Conservation (phyloP, 2,113 vertebrate species). For the Aldabrachelys gigantea region DNA sequence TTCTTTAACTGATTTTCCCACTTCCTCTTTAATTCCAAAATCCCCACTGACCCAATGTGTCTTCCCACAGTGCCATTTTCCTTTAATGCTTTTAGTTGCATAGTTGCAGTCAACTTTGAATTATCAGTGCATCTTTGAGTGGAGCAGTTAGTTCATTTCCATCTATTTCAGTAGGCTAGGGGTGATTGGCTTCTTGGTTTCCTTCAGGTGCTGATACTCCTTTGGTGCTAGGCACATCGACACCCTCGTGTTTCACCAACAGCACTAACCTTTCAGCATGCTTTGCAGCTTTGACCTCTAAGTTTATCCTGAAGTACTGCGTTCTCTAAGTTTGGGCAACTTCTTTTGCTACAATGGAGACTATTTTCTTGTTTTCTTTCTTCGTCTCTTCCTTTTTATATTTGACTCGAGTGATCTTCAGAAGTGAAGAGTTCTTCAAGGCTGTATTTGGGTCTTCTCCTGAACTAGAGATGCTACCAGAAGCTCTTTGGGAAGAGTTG, state of each 20-base stretch:
- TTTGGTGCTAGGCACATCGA: neutral
- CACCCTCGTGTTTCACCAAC: neutral
- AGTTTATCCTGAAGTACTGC: fast-evolving
- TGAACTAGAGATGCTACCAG: neutral
- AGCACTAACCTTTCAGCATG: neutral
- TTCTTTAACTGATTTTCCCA: neutral
- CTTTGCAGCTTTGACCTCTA: neutral
- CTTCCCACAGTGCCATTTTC: neutral
- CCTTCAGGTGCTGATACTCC: neutral
- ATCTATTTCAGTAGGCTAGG: neutral
- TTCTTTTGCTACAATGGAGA: neutral
- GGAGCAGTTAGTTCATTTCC: neutral
- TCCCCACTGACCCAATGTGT: neutral
- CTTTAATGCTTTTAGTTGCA: neutral
- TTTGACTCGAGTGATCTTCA: neutral
- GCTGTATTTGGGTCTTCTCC: neutral
- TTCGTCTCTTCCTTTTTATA: neutral
- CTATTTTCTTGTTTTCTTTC: neutral
- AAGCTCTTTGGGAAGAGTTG: neutral
- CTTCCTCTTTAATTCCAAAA: neutral
- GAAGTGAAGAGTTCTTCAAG: neutral
- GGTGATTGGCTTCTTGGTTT: neutral
- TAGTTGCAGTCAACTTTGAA: neutral
- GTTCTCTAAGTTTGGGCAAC: neutral
- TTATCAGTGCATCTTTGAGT: neutral